These are phyloP conservation scores for Sympetrum striolatum DNA, from an alignment of 2,888 invertebrate species.

Conservation along the genomic window DNA sequence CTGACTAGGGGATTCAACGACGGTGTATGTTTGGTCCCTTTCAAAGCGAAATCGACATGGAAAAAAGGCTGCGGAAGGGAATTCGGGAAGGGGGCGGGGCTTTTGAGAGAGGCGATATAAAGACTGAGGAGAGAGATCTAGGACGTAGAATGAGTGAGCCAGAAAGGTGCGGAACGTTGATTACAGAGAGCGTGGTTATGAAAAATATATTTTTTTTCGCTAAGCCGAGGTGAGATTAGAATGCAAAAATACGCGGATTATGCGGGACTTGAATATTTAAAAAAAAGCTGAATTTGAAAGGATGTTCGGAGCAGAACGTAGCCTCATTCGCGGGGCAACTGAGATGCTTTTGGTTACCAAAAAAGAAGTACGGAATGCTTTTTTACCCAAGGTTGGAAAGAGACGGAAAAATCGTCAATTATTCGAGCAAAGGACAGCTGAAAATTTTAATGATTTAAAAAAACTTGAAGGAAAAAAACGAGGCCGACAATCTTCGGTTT, in stretches of 20 bases:
- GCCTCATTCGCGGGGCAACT: neutral
- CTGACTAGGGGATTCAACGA: neutral
- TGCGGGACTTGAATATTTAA: neutral
- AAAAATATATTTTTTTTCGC: slow-evolving; percentile 6
- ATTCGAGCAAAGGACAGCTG: neutral
- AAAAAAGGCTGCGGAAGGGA: neutral
- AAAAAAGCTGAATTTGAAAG: neutral
- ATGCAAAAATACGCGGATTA: slow-evolving; percentile 35
- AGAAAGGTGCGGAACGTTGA: slow-evolving; percentile 12
- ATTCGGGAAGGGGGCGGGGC: neutral
- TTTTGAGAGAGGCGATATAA: neutral
- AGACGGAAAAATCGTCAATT: neutral
- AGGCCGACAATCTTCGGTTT: neutral
- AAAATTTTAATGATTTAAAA: neutral
- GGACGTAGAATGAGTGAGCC: neutral
- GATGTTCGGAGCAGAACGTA: neutral
- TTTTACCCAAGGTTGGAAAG: neutral
- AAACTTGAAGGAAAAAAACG: neutral
- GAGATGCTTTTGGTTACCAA: neutral
- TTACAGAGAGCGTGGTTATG: slow-evolving; percentile 19
- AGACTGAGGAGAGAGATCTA: neutral
- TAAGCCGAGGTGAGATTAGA: slow-evolving; percentile 22
- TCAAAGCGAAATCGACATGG: slow-evolving; percentile 24
- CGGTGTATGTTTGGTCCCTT: neutral
- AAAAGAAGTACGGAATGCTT: neutral